These are phyloP conservation scores for Calypte anna DNA, from an alignment of 2,113 vertebrate genomes.

Conservation along the genomic window DNA sequence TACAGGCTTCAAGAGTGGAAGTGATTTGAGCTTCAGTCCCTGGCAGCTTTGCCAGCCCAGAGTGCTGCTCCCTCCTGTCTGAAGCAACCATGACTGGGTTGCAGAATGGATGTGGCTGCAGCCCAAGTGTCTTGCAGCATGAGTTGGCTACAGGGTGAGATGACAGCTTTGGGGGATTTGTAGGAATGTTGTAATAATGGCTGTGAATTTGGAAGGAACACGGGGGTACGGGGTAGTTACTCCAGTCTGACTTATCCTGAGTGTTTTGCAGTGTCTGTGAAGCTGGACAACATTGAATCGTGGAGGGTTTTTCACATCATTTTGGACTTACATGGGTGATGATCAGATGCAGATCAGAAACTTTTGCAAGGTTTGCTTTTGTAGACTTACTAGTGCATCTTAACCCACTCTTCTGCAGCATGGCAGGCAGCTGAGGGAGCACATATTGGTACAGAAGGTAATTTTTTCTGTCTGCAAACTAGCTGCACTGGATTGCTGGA, in stretches of 20 bases:
- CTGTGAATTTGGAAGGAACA: background rate
- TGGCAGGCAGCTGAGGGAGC: too few species aligned
- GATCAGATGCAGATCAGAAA: background rate
- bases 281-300: background rate
- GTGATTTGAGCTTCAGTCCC: background rate
- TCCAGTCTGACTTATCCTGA: background rate
- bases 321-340: background rate
- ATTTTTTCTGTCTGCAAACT: background rate
- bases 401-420: background rate
- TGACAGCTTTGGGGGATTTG: background rate
- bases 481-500: background rate
- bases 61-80: background rate
- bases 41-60: background rate
- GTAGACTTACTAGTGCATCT: background rate
- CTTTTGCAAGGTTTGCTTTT: background rate
- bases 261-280: background rate
- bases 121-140: fast-evolving
- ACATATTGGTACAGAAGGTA: background rate
- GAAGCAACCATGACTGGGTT: fast-evolving
- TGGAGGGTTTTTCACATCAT: background rate
- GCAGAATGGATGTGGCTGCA: background rate
- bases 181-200: background rate
- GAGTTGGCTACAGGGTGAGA: background rate
- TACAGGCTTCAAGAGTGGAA: background rate
- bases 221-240: fast-evolving